Conservation (phyloP, 2,113 vertebrate genomes). For the Percina caprodes region DNA sequence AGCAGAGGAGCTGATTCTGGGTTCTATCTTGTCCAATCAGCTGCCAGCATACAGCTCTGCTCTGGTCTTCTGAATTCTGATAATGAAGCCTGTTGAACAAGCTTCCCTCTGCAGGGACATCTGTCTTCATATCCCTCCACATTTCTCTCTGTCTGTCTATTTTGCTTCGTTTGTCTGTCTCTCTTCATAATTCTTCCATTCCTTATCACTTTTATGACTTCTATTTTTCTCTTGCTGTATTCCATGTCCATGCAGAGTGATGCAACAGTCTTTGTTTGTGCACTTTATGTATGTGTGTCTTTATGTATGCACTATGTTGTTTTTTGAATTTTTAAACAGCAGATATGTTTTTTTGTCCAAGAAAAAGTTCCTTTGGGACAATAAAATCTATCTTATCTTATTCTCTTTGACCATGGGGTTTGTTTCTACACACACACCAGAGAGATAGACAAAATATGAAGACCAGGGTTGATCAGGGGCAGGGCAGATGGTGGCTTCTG, state of each 20-base stretch:
- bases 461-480: too few relatives aligned
- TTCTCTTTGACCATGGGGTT: neutral
- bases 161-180: neutral
- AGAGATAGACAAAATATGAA: neutral
- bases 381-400: too few relatives aligned
- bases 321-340: too few relatives aligned
- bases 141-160: constrained; percentile 3
- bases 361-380: too few relatives aligned
- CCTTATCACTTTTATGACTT: neutral
- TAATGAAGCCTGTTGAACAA: constrained; percentile 46
- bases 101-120: constrained; percentile 29
- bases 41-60: constrained; percentile 22
- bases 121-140: constrained; percentile 13
- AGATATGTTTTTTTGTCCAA: too few relatives aligned
- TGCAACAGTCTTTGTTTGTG: too few relatives aligned
- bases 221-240: neutral
- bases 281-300: too few relatives aligned
- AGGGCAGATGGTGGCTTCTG: too few relatives aligned
- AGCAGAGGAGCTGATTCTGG: constrained; percentile 3
- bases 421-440: neutral
- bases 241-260: too few relatives aligned
- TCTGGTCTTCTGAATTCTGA: constrained; percentile 37
- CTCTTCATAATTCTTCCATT: constrained; percentile 3
- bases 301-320: too few relatives aligned
- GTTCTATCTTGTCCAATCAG: constrained; percentile 38